These are phyloP conservation scores for Brachyhypopomus gauderio DNA, from an alignment of 2,113 vertebrate species.

Conservation along the genomic window DNA sequence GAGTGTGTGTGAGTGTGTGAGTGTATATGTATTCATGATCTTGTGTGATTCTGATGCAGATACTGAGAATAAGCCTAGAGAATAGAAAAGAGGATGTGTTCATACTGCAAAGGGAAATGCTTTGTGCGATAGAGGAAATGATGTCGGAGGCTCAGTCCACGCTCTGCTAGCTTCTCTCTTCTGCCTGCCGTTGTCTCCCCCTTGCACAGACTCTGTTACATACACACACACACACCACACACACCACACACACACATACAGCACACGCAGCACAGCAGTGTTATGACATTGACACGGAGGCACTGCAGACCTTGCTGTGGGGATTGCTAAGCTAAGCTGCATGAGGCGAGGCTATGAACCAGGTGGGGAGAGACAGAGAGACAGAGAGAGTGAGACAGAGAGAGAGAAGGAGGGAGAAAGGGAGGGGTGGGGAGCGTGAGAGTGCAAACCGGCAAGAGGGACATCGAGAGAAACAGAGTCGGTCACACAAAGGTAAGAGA, in stretches of 20 bases:
- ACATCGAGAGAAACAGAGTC: slow-evolving; percentile 39
- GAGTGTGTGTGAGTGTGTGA: slow-evolving; percentile 19
- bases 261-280: neutral
- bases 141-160: slow-evolving; percentile 49
- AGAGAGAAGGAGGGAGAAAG: slow-evolving; percentile 22
- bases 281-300: slow-evolving; percentile 68
- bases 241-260: neutral
- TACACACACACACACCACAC: neutral
- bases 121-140: slow-evolving; percentile 55
- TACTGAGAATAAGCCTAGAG: slow-evolving; percentile 27
- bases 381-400: neutral
- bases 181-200: slow-evolving; percentile 35
- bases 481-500: slow-evolving; percentile 60
- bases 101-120: slow-evolving; percentile 52
- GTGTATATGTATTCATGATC: neutral
- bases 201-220: slow-evolving; percentile 6
- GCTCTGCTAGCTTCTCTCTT: slow-evolving; percentile 33
- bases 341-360: slow-evolving; percentile 61
- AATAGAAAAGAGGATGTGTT: slow-evolving; percentile 54
- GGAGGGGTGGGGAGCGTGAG: slow-evolving; percentile 45
- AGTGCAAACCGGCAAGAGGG: slow-evolving; percentile 39
- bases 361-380: slow-evolving; percentile 53
- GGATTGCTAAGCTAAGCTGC: slow-evolving; percentile 51
- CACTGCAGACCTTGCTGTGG: slow-evolving; percentile 57
- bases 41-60: neutral